A percentile compares a stretch with the other conserved stretches of the same genome.
Evolutionary conservation across 2,113 vertebrate species (phyloP).

Genomic region (Cephalopterus ornatus): DNA sequence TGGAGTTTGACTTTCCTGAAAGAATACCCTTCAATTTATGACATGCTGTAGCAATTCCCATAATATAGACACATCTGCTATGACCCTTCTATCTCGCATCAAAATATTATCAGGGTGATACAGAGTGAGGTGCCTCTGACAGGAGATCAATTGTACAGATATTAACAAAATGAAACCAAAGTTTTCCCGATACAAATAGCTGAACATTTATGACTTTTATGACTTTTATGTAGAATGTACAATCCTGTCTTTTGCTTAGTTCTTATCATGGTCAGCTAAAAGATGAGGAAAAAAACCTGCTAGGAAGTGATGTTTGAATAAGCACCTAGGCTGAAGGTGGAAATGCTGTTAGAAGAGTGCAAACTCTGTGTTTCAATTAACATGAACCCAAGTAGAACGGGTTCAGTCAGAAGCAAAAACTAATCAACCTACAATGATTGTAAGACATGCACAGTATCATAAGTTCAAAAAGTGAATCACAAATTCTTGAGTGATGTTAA

Average conservation of each 20-base stretch:
- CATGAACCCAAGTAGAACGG: background rate
- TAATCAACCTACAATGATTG: background rate
- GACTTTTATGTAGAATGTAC: background rate
- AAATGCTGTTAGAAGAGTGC: background rate
- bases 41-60: background rate
- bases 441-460: rapidly evolving
- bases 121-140: background rate
- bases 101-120: background rate
- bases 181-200: background rate
- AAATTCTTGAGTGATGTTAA: background rate
- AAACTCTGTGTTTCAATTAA: background rate
- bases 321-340: background rate
- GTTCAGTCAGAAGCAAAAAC: background rate
- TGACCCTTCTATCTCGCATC: background rate
- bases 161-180: background rate
- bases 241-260: background rate
- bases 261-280: background rate
- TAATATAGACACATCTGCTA: background rate
- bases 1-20: background rate
- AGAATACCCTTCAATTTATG: background rate
- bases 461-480: background rate
- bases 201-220: background rate
- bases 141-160: background rate
- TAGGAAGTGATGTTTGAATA: background rate
- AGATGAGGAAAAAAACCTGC: background rate